These are phyloP conservation scores for Plumapathes pennacea DNA, from an alignment of 92 coral and sea anemone species.

Conservation along the genomic window DNA sequence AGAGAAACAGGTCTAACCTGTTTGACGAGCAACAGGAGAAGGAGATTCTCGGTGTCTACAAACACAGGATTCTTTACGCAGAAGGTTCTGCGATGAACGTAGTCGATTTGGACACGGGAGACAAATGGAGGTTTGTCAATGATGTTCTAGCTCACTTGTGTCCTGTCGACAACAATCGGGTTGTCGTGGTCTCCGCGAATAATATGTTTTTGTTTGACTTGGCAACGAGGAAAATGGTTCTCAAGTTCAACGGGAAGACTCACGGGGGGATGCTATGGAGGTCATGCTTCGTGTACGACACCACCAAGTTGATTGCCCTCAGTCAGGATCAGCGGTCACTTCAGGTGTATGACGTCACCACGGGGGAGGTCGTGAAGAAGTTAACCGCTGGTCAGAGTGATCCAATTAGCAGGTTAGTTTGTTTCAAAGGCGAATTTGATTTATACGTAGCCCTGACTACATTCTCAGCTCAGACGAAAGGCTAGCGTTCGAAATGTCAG, in stretches of 20 bases:
- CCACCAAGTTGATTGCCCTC: slow-evolving; percentile 31
- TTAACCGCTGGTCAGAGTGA: slow-evolving; percentile 15
- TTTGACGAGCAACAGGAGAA: slow-evolving; percentile 32
- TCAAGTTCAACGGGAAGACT: slow-evolving; percentile 50
- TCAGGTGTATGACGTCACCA: slow-evolving; percentile 49
- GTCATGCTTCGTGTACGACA: slow-evolving; percentile 33
- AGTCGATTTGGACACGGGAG: slow-evolving; percentile 42
- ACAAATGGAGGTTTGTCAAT: slow-evolving; percentile 26
- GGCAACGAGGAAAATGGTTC: slow-evolving; percentile 17
- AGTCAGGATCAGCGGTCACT: slow-evolving; percentile 32
- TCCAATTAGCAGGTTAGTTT: slow-evolving; percentile 38
- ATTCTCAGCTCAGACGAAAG: no score
- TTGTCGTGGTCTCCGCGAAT: slow-evolving; percentile 36
- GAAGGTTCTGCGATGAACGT: slow-evolving; percentile 34
- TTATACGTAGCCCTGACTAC: no score
- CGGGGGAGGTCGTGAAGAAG: slow-evolving; percentile 29
- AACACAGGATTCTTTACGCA: slow-evolving; percentile 28
- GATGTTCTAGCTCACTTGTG: slow-evolving; percentile 56
- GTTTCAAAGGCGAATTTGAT: no score
- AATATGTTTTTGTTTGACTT: slow-evolving; percentile 50
- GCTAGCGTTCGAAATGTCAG: no score
- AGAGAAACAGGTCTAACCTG: slow-evolving; percentile 25
- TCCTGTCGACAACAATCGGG: slow-evolving; percentile 34
- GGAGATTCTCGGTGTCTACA: slow-evolving; percentile 39
- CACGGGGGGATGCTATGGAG: slow-evolving; percentile 17